Evolutionary conservation across 2,888 invertebrate species (phyloP).

Genomic region (Orthonychiurus folsomi): DNA sequence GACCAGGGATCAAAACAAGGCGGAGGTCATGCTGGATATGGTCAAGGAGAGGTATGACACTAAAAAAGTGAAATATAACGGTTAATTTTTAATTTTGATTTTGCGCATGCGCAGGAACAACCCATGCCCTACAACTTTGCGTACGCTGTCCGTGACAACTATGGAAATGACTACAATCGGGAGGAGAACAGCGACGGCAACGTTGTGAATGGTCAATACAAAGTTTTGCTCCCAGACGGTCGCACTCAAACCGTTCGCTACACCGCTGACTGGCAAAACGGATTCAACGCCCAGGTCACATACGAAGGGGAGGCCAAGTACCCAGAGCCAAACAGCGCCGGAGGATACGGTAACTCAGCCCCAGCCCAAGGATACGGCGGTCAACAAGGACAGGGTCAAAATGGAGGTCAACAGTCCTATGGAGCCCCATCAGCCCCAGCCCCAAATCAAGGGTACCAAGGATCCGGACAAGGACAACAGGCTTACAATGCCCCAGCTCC

Average conservation of each 20-base stretch:
- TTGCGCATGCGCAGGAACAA: constrained; percentile 20
- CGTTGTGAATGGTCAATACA: constrained; percentile 36
- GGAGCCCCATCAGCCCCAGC: constrained; percentile 7
- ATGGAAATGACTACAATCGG: constrained; percentile 39
- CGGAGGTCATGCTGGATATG: constrained; percentile 18
- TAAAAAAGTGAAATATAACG: neutral
- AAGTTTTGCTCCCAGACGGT: constrained; percentile 34
- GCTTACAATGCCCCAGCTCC: constrained; percentile 24
- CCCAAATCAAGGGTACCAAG: constrained; percentile 4
- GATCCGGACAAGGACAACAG: constrained; percentile 7
- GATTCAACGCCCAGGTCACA: constrained; percentile 39
- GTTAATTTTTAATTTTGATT: neutral
- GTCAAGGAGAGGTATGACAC: constrained; percentile 6
- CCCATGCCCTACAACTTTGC: constrained; percentile 40
- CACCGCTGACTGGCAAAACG: constrained; percentile 39
- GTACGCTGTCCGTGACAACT: constrained; percentile 38
- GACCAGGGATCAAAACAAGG: constrained; percentile 13
- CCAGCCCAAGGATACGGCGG: constrained; percentile 14
- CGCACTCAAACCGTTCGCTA: constrained; percentile 37
- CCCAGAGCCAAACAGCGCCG: constrained; percentile 25
- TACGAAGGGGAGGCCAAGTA: constrained; percentile 35
- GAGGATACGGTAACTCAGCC: constrained; percentile 18
- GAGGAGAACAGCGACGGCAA: constrained; percentile 36
- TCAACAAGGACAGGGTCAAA: constrained; percentile 5
- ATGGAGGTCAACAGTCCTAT: neutral